Evolutionary conservation across 2,797 vertebrate genomes (phyloP).

Genomic region (Chanos chanos): DNA sequence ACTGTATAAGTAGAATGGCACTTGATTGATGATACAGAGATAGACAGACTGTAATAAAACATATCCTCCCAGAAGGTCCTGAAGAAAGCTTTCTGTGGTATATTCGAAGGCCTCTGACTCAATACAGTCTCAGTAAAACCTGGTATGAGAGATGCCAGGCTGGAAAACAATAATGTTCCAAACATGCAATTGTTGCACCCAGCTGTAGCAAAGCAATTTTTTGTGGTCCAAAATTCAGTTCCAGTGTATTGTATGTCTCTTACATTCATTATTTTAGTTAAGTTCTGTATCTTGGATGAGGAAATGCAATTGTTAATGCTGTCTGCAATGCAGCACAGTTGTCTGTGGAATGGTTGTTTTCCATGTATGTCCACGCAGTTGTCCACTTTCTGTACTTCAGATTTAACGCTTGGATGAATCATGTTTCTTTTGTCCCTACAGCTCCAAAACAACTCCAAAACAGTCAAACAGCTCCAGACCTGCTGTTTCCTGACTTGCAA

Average conservation of each 20-base stretch:
- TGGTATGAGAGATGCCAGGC: conserved; percentile 51
- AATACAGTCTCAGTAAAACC: conserved; percentile 55
- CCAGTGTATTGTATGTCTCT: conserved; percentile 52
- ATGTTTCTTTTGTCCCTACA: conserved; percentile 43
- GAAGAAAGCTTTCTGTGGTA: conserved; percentile 15
- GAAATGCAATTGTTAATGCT: conserved; percentile 51
- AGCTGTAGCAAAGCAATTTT: background rate
- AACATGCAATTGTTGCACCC: too few species aligned
- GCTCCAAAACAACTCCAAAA: conserved; percentile 16
- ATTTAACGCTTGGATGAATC: conserved; percentile 41
- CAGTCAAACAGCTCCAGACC: conserved; percentile 63
- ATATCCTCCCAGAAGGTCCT: conserved; percentile 12
- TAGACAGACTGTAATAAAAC: conserved; percentile 41
- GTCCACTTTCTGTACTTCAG: conserved; percentile 39
- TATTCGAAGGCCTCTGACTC: conserved; percentile 46
- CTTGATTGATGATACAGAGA: conserved; percentile 17
- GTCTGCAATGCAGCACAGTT: background rate
- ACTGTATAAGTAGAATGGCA: too few species aligned
- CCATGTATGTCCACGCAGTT: conserved; percentile 65
- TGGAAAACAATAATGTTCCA: too few species aligned
- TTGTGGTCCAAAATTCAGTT: conserved; percentile 36
- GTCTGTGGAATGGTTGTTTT: too few species aligned
- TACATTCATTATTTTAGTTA: conserved; percentile 51
- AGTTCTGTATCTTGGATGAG: conserved; percentile 24
- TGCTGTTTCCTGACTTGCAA: conserved; percentile 60